phyloP scores from a whole-genome alignment of 1,140 invertebrate genomes.

The Conus ventricosus region DNA sequence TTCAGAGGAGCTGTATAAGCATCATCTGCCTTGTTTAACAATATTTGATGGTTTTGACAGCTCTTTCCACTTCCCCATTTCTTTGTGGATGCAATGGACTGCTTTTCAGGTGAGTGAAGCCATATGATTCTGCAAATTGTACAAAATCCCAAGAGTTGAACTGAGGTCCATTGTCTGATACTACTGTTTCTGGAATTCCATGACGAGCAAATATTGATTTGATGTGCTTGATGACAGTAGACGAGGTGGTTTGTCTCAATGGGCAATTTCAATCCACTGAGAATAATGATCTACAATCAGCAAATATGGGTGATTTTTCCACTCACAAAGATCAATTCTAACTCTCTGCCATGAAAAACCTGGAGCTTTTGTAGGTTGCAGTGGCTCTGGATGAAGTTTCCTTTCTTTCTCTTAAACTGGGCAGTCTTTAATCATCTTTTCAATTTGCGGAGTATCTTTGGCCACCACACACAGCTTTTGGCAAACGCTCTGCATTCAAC shows the following conservation, averaged over 20 bases:
- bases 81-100: constrained; percentile 51
- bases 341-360: too few relatives aligned
- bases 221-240: background rate
- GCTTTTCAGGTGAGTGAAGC: constrained; percentile 61
- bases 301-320: too few relatives aligned
- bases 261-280: background rate
- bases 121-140: constrained; percentile 71
- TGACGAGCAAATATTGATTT: constrained; percentile 40
- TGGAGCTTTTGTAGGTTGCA: too few relatives aligned
- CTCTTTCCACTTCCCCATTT: too few relatives aligned
- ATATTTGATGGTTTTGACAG: too few relatives aligned
- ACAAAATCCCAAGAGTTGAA: constrained; percentile 72
- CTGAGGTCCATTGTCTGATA: constrained; percentile 75
- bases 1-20: too few relatives aligned
- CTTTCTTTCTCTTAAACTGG: background rate
- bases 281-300: background rate
- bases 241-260: background rate
- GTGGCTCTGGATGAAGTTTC: too few relatives aligned
- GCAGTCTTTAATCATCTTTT: background rate
- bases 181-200: constrained; percentile 71
- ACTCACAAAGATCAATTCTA: too few relatives aligned
- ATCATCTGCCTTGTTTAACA: too few relatives aligned
- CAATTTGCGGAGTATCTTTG: background rate
- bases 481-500: background rate
- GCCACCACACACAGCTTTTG: background rate